Percentiles rank a stretch among this genome's conserved stretches.
phyloP scores from a whole-genome alignment of 35 echinoderm and acorn worm species.

The Heliocidaris tuberculata region DNA sequence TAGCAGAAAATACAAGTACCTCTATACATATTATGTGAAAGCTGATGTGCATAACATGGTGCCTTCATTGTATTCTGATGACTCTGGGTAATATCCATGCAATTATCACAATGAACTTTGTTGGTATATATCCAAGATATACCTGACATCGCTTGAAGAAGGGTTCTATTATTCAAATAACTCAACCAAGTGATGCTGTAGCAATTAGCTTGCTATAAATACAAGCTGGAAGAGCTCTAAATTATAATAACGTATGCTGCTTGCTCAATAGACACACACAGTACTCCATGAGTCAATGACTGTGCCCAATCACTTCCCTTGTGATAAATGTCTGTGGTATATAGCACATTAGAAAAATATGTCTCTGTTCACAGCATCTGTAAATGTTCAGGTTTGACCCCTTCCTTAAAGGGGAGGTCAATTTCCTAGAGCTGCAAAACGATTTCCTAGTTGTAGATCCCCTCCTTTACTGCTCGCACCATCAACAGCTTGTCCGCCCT shows the following conservation, averaged over 20 bases:
- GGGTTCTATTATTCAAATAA: background rate
- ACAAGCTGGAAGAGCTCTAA: background rate
- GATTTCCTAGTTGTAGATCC: conserved; percentile 64
- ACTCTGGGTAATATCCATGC: background rate
- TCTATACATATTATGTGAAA: background rate
- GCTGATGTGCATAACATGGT: background rate
- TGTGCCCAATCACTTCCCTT: background rate
- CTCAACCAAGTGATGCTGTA: background rate
- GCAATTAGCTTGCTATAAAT: background rate
- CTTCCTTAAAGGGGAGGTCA: background rate
- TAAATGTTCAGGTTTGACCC: background rate
- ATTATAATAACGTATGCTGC: background rate
- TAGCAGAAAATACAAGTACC: background rate
- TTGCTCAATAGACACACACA: background rate
- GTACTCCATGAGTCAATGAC: background rate
- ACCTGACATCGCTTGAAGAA: background rate
- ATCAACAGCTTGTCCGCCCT: conserved; percentile 48
- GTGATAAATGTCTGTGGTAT: background rate
- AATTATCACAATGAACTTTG: background rate
- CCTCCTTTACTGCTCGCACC: conserved; percentile 39
- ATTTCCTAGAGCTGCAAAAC: conserved; percentile 62
- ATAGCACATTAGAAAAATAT: conserved; percentile 5
- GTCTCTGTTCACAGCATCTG: conserved; percentile 15
- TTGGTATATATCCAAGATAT: background rate
- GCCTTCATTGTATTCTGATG: background rate